Conservation (phyloP, 2,888 invertebrate species). For the Ferrisia virgata region DNA sequence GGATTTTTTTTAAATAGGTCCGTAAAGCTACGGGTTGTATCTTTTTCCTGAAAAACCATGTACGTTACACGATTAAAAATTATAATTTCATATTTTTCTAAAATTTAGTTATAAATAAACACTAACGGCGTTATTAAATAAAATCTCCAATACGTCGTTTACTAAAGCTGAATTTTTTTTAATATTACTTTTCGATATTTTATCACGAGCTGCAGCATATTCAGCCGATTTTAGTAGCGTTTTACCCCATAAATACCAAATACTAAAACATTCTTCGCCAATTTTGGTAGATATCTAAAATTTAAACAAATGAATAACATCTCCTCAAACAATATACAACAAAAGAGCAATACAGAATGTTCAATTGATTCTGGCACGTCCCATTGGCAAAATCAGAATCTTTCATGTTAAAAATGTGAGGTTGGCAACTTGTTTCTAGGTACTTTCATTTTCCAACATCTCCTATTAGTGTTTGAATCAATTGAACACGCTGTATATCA, state of each 20-base stretch:
- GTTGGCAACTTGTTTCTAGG: too few species aligned
- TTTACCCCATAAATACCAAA: slow-evolving; percentile 86
- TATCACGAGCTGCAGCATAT: slow-evolving; percentile 71
- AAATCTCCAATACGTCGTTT: slow-evolving; percentile 49
- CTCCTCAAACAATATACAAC: not conserved
- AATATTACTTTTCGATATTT: slow-evolving; percentile 62
- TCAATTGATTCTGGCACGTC: too few species aligned
- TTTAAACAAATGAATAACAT: not conserved
- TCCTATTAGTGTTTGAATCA: too few species aligned
- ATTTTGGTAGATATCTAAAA: slow-evolving; percentile 75
- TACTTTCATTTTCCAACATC: too few species aligned
- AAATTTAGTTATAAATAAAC: not conserved
- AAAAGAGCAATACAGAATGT: too few species aligned
- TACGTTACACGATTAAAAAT: not conserved
- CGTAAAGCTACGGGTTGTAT: not conserved
- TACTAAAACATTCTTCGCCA: slow-evolving; percentile 71
- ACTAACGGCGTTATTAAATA: slow-evolving; percentile 46
- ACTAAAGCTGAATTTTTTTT: slow-evolving; percentile 52
- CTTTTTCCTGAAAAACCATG: slow-evolving; percentile 41
- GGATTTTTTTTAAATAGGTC: not conserved
- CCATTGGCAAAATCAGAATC: too few species aligned
- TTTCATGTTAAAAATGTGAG: too few species aligned
- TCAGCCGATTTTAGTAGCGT: slow-evolving; percentile 76
- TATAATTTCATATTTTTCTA: not conserved
- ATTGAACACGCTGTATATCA: too few species aligned